These are phyloP conservation scores for Brachionus calyciflorus DNA, from an alignment of 1,140 invertebrate species.

Conservation along the genomic window DNA sequence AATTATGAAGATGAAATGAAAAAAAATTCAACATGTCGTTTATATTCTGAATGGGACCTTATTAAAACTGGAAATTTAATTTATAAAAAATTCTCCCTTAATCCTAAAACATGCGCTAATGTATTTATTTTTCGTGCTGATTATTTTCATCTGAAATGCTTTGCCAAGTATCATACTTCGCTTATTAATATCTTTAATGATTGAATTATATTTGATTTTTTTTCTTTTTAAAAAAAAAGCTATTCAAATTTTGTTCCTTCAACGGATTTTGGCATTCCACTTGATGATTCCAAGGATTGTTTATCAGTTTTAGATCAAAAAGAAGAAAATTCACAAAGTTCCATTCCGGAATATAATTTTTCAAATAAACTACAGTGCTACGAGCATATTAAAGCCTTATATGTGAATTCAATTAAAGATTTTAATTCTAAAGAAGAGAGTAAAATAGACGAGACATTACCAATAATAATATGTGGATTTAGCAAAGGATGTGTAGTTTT, in stretches of 20 bases:
- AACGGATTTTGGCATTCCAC: constrained; percentile 33
- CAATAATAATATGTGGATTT: constrained; percentile 39
- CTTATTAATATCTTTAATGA: not conserved
- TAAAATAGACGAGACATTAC: constrained; percentile 14
- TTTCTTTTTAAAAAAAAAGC: not conserved
- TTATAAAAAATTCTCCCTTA: not conserved
- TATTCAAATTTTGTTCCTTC: constrained; percentile 45
- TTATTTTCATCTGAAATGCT: constrained; percentile 34
- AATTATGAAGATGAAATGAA: constrained; percentile 41
- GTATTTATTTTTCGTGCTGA: constrained; percentile 22
- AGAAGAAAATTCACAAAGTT: not conserved
- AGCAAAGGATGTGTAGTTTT: constrained; percentile 43
- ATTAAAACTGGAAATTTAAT: constrained; percentile 2
- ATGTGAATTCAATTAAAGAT: not conserved
- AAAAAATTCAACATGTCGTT: not conserved
- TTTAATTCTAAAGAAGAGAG: not conserved
- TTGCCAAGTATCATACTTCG: constrained; percentile 34
- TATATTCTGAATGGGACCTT: constrained; percentile 21
- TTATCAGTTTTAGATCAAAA: not conserved
- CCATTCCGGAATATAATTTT: not conserved
- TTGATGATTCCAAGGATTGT: not conserved
- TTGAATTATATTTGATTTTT: too few relatives aligned
- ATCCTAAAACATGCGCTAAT: not conserved
- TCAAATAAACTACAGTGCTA: not conserved
- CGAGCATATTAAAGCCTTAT: not conserved